A percentile compares a stretch with the other conserved stretches of the same genome.
Evolutionary conservation across 2,113 vertebrate species (phyloP).

Genomic region (Nothocercus nigrocapillus): DNA sequence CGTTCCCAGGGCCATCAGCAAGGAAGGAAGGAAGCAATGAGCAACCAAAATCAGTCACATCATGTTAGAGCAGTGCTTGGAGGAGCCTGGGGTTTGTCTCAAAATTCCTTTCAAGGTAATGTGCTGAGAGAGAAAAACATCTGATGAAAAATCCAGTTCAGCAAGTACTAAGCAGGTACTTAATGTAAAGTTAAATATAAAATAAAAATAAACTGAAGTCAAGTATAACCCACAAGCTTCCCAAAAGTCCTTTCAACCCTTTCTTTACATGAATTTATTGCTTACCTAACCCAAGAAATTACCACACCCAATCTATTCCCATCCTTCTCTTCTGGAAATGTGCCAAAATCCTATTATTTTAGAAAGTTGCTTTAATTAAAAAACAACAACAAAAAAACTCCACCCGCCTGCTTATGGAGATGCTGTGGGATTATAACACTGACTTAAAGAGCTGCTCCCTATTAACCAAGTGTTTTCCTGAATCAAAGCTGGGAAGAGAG

Average conservation of each 20-base stretch:
- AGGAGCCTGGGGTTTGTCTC: background rate
- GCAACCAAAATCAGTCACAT: background rate
- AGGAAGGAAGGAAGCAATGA: background rate
- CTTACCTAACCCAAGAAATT: background rate
- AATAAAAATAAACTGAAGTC: constrained; percentile 12
- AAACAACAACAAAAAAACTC: background rate
- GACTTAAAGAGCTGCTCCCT: constrained; percentile 4
- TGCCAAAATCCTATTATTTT: background rate
- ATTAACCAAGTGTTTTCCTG: background rate
- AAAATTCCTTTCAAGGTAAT: background rate
- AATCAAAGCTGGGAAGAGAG: background rate
- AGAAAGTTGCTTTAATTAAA: background rate
- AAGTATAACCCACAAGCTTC: background rate
- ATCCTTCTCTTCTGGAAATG: background rate
- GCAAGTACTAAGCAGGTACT: background rate
- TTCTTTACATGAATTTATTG: background rate
- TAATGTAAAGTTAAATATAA: background rate
- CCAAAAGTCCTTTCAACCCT: background rate
- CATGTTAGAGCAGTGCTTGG: background rate
- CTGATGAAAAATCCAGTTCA: background rate
- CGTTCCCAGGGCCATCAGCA: background rate
- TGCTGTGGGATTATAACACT: background rate
- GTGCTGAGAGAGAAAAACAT: background rate
- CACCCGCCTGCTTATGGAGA: background rate
- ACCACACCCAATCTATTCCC: background rate